A percentile compares a stretch with the other conserved stretches of the same genome.
Evolutionary conservation across 1,140 invertebrate species (phyloP).

Genomic region (Tachypleus tridentatus): DNA sequence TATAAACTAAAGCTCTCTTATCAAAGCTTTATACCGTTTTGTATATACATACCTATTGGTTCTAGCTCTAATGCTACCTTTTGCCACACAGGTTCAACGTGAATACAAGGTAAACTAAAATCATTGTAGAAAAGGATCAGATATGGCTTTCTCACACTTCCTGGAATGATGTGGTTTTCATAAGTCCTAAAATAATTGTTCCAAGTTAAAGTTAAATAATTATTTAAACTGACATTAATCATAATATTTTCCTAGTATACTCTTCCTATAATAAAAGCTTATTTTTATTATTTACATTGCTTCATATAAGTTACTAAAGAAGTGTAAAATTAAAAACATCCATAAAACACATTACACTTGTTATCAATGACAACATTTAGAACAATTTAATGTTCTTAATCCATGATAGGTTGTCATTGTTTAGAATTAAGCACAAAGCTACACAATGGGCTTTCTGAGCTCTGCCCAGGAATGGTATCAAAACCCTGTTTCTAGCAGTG

Average conservation of each 20-base stretch:
- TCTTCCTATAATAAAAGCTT: neutral
- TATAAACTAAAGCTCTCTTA: no score
- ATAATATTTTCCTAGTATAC: slow-evolving; percentile 4
- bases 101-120: slow-evolving; percentile 81
- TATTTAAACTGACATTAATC: slow-evolving; percentile 1
- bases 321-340: no score
- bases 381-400: no score
- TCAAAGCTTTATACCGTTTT: no score
- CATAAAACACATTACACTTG: no score
- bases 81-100: slow-evolving; percentile 66
- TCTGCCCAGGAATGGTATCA: no score
- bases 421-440: no score
- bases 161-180: slow-evolving; percentile 70
- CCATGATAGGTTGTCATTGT: no score
- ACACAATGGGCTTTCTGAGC: no score
- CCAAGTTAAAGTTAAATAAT: slow-evolving; percentile 1
- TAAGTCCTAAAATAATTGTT: slow-evolving; percentile 49
- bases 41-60: slow-evolving; percentile 40
- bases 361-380: no score
- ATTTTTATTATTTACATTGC: neutral
- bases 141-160: slow-evolving; percentile 62
- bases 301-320: no score
- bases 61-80: slow-evolving; percentile 62
- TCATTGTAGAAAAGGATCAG: slow-evolving; percentile 82
- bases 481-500: no score